phyloP scores from a whole-genome alignment of 2,888 invertebrate genomes.

The Micropterix aruncella region DNA sequence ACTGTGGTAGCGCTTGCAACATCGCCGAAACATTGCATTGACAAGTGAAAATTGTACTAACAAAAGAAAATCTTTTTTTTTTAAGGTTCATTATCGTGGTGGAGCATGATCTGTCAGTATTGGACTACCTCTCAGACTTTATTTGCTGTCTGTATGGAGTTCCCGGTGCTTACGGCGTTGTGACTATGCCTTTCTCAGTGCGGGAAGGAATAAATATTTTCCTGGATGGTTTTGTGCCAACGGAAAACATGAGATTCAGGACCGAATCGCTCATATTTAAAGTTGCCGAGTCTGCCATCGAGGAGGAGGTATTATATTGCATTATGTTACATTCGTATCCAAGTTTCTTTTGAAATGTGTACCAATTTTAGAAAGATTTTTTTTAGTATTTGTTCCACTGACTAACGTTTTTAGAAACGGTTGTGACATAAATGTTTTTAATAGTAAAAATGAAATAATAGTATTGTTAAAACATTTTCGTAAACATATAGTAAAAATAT shows the following conservation, averaged over 20 bases:
- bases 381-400: no score
- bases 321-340: no score
- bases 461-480: no score
- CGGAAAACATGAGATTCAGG: slow-evolving; percentile 96
- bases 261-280: slow-evolving; percentile 96
- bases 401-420: no score
- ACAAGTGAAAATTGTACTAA: no score
- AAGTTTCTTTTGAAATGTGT: no score
- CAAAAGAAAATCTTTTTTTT: slow-evolving; percentile 14
- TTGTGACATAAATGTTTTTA: no score
- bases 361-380: no score
- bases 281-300: slow-evolving; percentile 94
- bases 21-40: no score
- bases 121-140: slow-evolving; percentile 98
- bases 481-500: no score
- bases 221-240: slow-evolving; percentile 97
- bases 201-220: slow-evolving; percentile 99
- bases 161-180: slow-evolving; percentile 98
- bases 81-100: slow-evolving; percentile 94
- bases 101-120: slow-evolving; percentile 96
- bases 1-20: no score
- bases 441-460: no score
- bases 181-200: slow-evolving; percentile 99
- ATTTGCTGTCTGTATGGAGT: slow-evolving; percentile 98
- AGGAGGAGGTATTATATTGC: slow-evolving; percentile 91